A percentile compares a stretch with the other conserved stretches of the same genome.
Conservation (phyloP, 2,888 invertebrate species). For the Dermolepida albohirtum region DNA sequence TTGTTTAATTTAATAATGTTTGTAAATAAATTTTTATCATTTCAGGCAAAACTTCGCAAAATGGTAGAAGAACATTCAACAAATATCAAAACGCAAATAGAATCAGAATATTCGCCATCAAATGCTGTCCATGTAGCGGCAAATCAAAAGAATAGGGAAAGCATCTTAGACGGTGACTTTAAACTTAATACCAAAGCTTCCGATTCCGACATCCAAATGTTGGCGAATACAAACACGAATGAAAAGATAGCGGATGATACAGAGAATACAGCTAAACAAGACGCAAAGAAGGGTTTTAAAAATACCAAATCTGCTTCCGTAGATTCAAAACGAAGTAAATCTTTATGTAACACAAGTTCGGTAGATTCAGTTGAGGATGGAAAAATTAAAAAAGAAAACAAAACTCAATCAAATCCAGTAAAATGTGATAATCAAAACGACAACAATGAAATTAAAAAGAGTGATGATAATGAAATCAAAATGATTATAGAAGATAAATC, state of each 20-base stretch:
- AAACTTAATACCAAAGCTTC: slow-evolving; percentile 21
- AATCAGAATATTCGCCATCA: slow-evolving; percentile 60
- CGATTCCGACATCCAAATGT: slow-evolving; percentile 42
- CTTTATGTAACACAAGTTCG: slow-evolving; percentile 57
- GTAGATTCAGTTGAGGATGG: slow-evolving; percentile 55
- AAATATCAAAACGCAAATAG: slow-evolving; percentile 62
- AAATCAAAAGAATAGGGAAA: slow-evolving; percentile 38
- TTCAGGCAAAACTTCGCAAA: slow-evolving; percentile 69
- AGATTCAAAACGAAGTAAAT: slow-evolving; percentile 59
- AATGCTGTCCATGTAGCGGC: slow-evolving; percentile 54
- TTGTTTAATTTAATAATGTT: too few relatives aligned
- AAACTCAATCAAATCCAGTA: slow-evolving; percentile 58
- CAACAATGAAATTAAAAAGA: slow-evolving; percentile 46
- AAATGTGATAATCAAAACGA: slow-evolving; percentile 51
- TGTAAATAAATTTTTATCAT: too few relatives aligned
- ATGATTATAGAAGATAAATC: slow-evolving; percentile 59
- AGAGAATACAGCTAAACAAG: slow-evolving; percentile 50
- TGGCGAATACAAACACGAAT: slow-evolving; percentile 47
- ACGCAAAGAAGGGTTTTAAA: slow-evolving; percentile 53
- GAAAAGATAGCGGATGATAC: slow-evolving; percentile 49
- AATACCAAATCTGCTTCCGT: slow-evolving; percentile 54
- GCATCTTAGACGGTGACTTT: slow-evolving; percentile 26
- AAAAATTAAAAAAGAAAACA: slow-evolving; percentile 56
- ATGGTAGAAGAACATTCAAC: slow-evolving; percentile 88
- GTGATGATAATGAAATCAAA: slow-evolving; percentile 49